A percentile compares a stretch with the other conserved stretches of the same genome.
Evolutionary conservation across 2,797 vertebrate species (phyloP).

Genomic region (Sebastes cheni): DNA sequence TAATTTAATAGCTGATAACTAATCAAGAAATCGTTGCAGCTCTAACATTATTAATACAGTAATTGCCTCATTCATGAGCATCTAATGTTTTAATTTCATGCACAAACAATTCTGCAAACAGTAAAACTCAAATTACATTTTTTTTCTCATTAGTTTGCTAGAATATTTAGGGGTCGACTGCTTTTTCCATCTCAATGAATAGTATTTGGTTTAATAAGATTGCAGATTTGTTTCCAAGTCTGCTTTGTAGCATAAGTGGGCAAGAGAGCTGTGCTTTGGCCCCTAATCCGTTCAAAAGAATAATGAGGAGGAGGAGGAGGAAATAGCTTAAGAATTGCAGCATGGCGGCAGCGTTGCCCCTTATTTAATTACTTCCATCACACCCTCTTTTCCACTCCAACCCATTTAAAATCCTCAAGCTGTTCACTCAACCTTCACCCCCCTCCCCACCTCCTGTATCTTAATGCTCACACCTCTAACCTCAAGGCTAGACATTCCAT

Average conservation of each 20-base stretch:
- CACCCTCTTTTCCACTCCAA: conserved; percentile 41
- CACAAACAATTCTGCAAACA: background rate
- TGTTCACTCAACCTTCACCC: conserved; percentile 38
- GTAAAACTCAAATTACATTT: background rate
- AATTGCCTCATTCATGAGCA: background rate
- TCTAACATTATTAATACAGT: no score
- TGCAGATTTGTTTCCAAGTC: conserved; percentile 43
- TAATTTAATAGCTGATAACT: no score
- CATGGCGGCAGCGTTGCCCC: conserved; percentile 44
- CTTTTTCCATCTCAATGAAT: conserved; percentile 12
- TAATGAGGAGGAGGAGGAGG: conserved; percentile 64
- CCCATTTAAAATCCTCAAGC: conserved; percentile 42
- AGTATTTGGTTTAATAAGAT: conserved; percentile 40
- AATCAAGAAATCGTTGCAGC: no score
- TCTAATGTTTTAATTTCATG: background rate
- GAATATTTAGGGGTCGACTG: background rate
- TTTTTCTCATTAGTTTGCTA: conserved; percentile 11
- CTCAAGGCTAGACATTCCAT: conserved; percentile 47
- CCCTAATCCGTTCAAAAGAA: conserved; percentile 63
- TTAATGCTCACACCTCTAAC: conserved; percentile 52
- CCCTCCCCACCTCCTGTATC: background rate
- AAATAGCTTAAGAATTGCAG: conserved; percentile 60
- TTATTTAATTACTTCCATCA: conserved; percentile 78
- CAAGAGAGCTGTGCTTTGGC: conserved; percentile 42
- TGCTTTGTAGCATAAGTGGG: conserved; percentile 45